Evolutionary conservation across 2,888 invertebrate species (phyloP).

Genomic region (Lasius platythorax): DNA sequence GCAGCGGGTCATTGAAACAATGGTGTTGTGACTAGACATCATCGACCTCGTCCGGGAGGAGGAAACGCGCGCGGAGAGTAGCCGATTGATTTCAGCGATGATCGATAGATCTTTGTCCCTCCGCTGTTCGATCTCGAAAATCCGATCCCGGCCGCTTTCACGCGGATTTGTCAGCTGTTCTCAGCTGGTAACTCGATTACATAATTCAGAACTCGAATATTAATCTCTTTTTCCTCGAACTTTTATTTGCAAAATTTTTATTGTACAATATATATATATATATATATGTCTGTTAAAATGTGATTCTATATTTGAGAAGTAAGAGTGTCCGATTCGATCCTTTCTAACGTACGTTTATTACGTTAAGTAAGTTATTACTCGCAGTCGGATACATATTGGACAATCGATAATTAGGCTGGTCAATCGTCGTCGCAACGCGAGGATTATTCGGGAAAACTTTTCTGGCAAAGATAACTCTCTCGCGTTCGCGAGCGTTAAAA

Average conservation of each 20-base stretch:
- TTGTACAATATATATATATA: not conserved
- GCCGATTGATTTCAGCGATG: constrained; percentile 76
- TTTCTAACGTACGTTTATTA: too few species aligned
- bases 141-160: not conserved
- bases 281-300: not conserved
- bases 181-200: constrained; percentile 4
- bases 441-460: not conserved
- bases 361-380: not conserved
- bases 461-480: constrained; percentile 1
- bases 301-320: not conserved
- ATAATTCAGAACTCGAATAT: not conserved
- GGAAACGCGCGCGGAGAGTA: constrained; percentile 50
- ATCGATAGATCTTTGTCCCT: constrained; percentile 73
- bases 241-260: not conserved
- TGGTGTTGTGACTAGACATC: constrained; percentile 80
- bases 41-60: constrained; percentile 71
- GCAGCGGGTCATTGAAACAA: constrained; percentile 81
- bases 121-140: constrained; percentile 34
- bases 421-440: constrained; percentile 3
- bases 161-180: not conserved
- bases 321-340: too few species aligned
- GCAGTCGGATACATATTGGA: not conserved
- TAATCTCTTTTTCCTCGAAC: not conserved
- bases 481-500: constrained; percentile 4
- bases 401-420: not conserved